Percentiles rank a stretch among this genome's conserved stretches.
These are phyloP conservation scores for Ceratoteleas bidentatus DNA, from an alignment of 1,140 invertebrate genomes.

Conservation along the genomic window DNA sequence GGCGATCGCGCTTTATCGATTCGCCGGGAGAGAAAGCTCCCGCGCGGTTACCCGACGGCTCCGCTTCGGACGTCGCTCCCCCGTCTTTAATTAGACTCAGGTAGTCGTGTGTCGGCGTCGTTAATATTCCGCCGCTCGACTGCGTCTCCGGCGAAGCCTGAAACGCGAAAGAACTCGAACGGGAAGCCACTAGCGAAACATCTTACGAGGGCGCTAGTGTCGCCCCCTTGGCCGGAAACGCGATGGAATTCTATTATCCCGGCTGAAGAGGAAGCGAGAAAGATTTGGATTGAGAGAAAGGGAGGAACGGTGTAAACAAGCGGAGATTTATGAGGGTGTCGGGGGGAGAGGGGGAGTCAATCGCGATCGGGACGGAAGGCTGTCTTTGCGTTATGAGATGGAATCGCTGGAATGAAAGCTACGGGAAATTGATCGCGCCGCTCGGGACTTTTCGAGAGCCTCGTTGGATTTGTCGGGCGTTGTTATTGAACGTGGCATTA, in stretches of 20 bases:
- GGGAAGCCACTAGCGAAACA: conserved; percentile 28
- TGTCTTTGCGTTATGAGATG: conserved; percentile 41
- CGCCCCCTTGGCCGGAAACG: conserved; percentile 21
- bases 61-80: neutral
- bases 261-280: conserved; percentile 43
- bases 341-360: conserved; percentile 17
- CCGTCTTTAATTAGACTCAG: conserved; percentile 45
- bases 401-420: conserved; percentile 30
- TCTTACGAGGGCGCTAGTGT: conserved; percentile 16
- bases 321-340: conserved; percentile 41
- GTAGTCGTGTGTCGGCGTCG: conserved; percentile 32
- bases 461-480: conserved; percentile 20
- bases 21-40: conserved; percentile 57
- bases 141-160: conserved; percentile 36
- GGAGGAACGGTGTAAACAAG: conserved; percentile 45
- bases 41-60: conserved; percentile 17
- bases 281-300: conserved; percentile 27
- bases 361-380: conserved; percentile 20
- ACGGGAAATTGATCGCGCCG: conserved; percentile 34
- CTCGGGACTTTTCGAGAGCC: conserved; percentile 21
- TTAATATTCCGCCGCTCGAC: conserved; percentile 58
- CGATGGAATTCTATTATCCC: conserved; percentile 62
- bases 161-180: conserved; percentile 40
- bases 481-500: conserved; percentile 36
- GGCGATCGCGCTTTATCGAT: conserved; percentile 72